phyloP scores from a whole-genome alignment of 2,888 invertebrate species.

The Brachyptera risi region DNA sequence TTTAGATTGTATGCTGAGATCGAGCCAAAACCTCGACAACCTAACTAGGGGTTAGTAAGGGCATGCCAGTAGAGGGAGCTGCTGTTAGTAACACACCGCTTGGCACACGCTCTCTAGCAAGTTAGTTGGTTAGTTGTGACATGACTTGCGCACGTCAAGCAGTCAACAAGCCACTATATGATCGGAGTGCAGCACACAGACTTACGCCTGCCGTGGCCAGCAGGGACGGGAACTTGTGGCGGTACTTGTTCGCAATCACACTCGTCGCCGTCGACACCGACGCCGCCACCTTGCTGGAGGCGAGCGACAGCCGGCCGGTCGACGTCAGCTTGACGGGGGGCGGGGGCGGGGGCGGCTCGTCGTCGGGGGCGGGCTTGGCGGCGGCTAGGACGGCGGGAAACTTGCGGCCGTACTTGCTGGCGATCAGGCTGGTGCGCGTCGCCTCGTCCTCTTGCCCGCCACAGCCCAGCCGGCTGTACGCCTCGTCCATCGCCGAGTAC shows the following conservation, averaged over 20 bases:
- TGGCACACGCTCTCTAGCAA: not conserved
- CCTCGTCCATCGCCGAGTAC: constrained; percentile 74
- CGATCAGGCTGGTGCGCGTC: constrained; percentile 40
- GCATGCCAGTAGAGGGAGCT: not conserved
- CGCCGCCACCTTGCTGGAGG: constrained; percentile 13
- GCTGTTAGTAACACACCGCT: not conserved
- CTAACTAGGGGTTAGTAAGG: too few species aligned
- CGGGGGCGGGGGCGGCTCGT: constrained; percentile 34
- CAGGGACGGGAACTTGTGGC: constrained; percentile 27
- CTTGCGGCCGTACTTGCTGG: constrained; percentile 41
- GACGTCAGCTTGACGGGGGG: constrained; percentile 36
- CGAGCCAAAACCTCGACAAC: too few species aligned
- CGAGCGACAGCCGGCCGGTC: constrained; percentile 29
- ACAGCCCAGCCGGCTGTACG: constrained; percentile 44
- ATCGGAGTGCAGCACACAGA: not conserved
- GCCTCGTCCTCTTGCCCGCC: constrained; percentile 33
- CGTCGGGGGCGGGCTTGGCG: constrained; percentile 38
- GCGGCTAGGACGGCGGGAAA: constrained; percentile 41
- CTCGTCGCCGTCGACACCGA: constrained; percentile 19
- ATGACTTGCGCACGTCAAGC: not conserved
- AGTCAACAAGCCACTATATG: not conserved
- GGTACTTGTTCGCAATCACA: constrained; percentile 28
- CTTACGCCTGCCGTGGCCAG: constrained; percentile 26
- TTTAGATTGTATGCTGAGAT: too few species aligned
- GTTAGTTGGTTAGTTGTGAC: not conserved